Base-by-base conservation (phyloP, 2,888 invertebrate species). In the Macrostomum cliftonense region DNA sequence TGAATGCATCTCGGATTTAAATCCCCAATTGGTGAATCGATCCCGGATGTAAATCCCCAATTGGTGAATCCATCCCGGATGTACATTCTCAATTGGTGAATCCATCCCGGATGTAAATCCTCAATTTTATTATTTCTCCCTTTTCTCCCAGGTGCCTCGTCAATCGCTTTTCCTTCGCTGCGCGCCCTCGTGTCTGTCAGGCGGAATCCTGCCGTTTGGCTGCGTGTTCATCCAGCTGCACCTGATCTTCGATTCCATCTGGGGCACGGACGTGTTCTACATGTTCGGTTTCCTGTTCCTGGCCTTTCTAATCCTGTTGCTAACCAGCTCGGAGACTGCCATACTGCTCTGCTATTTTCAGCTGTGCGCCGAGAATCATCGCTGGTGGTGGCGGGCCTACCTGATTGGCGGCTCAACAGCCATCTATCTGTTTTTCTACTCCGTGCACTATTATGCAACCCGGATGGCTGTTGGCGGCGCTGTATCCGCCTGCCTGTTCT, bases 301-400 rank as follows among this genome's bases (percentile, higher is more conserved):
- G 59, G 95, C 97, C 47, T 97, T 93, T 71, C 77, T 91, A 61
- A 97, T 97, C 65, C 77, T 97, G 57, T 81, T 95, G 58, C 87
- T 97, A 64, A 97, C 95, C 1, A 97, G 95, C 73, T 91, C 93
- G 4, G 93, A 95, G 75, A 93, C 95, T n/a, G 95, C 95, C 45
- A 83, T 97, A 61, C 77, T 97, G 53, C 78, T 97, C 40, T 93
- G 93, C 73, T 97, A 97, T 74, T 97, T 97, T 78, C 95, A 97
- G 74, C 77, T 97, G 16, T 97, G 95, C 73, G 93, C 95, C n/a
- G 95, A 97, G 77, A 95, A 99, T 73, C 97, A 99, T 72, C 93
- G 93, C 71, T 97, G 97, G 97, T 87, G 86, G 86, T 87, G 87
- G 87, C 76, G 91, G 45, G 86, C 87, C 52, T 99, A 93, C 76